These are phyloP conservation scores for Ammospiza nelsoni DNA, from an alignment of 2,113 vertebrate species.

Conservation along the genomic window DNA sequence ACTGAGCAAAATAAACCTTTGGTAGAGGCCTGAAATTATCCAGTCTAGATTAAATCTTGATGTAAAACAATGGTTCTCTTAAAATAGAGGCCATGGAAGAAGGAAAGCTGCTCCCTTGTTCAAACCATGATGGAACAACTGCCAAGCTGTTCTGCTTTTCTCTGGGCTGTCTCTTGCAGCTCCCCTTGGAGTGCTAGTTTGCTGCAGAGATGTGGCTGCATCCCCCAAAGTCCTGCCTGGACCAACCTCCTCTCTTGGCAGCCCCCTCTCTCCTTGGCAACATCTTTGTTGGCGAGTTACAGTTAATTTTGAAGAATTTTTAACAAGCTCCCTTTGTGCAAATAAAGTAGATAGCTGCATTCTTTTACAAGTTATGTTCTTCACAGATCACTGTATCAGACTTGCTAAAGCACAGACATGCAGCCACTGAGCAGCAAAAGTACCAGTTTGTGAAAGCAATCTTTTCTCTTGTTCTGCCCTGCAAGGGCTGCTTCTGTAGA, in stretches of 20 bases:
- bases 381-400: background rate
- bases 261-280: background rate
- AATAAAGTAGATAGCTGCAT: background rate
- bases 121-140: no score
- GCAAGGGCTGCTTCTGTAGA: background rate
- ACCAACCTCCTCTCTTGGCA: rapidly evolving
- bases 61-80: background rate
- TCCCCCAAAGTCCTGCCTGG: no score
- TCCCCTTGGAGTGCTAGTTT: no score
- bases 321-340: background rate
- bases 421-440: background rate
- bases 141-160: background rate
- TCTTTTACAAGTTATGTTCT: background rate
- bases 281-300: background rate
- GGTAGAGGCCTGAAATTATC: background rate
- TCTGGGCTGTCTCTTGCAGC: background rate
- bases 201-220: rapidly evolving
- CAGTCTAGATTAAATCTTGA: background rate
- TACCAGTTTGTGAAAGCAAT: background rate
- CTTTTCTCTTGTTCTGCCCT: background rate
- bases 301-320: background rate
- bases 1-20: background rate
- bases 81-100: background rate
- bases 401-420: background rate
- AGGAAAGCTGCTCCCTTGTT: background rate